Percentiles rank a stretch among this genome's conserved stretches.
Conservation (phyloP, 2,888 invertebrate genomes). For the Sarcophaga carnaria region DNA sequence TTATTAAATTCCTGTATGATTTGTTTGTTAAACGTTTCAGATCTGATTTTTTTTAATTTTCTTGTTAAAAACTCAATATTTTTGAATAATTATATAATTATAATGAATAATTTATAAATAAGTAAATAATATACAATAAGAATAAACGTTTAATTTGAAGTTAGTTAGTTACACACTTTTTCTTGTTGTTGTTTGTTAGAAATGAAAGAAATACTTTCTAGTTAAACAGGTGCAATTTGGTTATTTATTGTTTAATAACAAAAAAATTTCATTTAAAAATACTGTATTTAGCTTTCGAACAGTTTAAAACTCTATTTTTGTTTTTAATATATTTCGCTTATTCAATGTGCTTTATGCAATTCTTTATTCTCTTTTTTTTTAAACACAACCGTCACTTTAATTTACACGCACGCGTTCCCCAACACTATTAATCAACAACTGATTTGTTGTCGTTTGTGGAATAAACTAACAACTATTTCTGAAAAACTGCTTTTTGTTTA, state of each 20-base stretch:
- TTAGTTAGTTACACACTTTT: constrained; percentile 60
- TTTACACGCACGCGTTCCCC: constrained; percentile 62
- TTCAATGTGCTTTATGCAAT: too few relatives aligned
- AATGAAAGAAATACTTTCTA: constrained; percentile 28
- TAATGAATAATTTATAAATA: background rate
- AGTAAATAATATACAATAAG: background rate
- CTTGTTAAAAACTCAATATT: background rate
- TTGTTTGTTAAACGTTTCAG: background rate
- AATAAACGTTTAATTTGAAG: constrained; percentile 21
- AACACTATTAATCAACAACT: constrained; percentile 58
- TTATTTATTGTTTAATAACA: background rate
- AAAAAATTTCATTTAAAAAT: constrained; percentile 36
- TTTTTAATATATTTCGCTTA: background rate
- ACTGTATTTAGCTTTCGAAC: constrained; percentile 17
- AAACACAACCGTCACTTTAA: constrained; percentile 39
- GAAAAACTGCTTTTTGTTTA: constrained; percentile 23
- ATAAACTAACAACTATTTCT: constrained; percentile 20
- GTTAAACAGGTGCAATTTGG: constrained; percentile 49
- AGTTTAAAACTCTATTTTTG: background rate
- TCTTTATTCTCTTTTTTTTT: constrained; percentile 42
- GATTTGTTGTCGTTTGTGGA: constrained; percentile 37
- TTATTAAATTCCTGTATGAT: background rate
- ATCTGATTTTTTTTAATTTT: background rate
- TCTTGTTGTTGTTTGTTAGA: constrained; percentile 36
- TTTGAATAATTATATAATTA: too few relatives aligned